Evolutionary conservation across 1,140 invertebrate genomes (phyloP).

Genomic region (Riptortus pedestris): DNA sequence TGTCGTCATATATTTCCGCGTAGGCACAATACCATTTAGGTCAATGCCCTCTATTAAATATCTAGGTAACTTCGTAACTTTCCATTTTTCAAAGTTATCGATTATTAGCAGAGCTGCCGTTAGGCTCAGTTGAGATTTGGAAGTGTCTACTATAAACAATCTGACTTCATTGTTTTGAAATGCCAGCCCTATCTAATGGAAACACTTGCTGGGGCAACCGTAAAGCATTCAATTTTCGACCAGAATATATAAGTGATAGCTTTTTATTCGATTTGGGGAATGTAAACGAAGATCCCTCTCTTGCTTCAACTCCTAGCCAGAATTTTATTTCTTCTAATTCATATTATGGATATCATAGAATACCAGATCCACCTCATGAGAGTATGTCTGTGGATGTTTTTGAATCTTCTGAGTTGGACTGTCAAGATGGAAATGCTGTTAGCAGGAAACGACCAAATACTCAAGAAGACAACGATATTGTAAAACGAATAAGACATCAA

Average conservation of each 20-base stretch:
- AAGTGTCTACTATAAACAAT: too few species aligned
- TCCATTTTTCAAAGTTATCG: too few species aligned
- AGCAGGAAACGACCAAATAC: background rate
- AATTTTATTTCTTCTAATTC: background rate
- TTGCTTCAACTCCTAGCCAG: too few species aligned
- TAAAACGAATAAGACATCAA: background rate
- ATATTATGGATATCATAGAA: background rate
- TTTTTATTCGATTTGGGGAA: background rate
- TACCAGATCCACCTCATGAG: background rate
- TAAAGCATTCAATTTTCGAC: background rate
- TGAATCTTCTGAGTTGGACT: background rate
- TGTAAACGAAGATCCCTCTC: too few species aligned
- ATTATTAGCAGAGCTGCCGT: too few species aligned
- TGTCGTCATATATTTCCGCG: too few species aligned
- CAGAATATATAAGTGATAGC: constrained; percentile 1
- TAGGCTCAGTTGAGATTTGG: too few species aligned
- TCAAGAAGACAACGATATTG: background rate
- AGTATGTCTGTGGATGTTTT: background rate
- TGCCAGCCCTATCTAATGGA: constrained; percentile 1
- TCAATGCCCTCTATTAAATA: too few species aligned
- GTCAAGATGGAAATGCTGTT: background rate
- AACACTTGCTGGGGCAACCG: constrained; percentile 12
- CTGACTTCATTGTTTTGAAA: background rate
- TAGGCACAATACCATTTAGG: too few species aligned
- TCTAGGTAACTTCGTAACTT: too few species aligned